Base-by-base conservation (phyloP, 1,140 invertebrate genomes). In the Psilanteris sp. region DNA sequence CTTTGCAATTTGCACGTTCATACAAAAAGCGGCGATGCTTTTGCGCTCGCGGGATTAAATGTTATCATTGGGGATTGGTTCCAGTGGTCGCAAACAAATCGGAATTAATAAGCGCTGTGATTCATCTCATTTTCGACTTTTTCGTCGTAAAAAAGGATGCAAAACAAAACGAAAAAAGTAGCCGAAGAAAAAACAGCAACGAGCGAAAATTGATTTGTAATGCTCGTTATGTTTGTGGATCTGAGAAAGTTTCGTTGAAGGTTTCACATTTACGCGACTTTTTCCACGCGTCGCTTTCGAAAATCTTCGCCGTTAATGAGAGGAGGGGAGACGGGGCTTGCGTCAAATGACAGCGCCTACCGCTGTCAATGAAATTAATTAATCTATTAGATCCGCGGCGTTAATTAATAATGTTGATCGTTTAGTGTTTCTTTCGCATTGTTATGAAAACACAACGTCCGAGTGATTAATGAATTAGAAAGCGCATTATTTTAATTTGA, bases 381-480 rank as follows among this genome's bases (percentile, higher is more conserved):
- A 64, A 55, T 66, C 52, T 37, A 55, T 66, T 41, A 61, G 52
- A 70, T 27, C 46, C 10, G 32, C 11, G 26, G 32, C 24, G 46
- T 52, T 67, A 74, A 74, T 74, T 67, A 67, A 75, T 75, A 67
- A 67, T 64, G 46, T 75, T 75, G 52, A 61, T 67, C 71, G 61
- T 61, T 67, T 67, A 54, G 20, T 48, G 16, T 62, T 75, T 55
- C 61, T 48, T 54, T 57, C 44, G 24, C 4, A 50, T 52, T 62
- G 37, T 67, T 67, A 55, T 67, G 61, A 67, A 59, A 67, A 61
- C 32, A 55, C 36, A 24, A 62, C 59, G 46, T 39, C 2, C 8
- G 54, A 11, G 61, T 61, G 71, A 74, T 74, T 74, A 74, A 74
- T 74, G 71, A 74, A 67, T 66, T 66, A 74, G 61, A 66, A 74